These are phyloP conservation scores for Falco rusticolus DNA, from an alignment of 2,797 vertebrate genomes.

Conservation along the genomic window DNA sequence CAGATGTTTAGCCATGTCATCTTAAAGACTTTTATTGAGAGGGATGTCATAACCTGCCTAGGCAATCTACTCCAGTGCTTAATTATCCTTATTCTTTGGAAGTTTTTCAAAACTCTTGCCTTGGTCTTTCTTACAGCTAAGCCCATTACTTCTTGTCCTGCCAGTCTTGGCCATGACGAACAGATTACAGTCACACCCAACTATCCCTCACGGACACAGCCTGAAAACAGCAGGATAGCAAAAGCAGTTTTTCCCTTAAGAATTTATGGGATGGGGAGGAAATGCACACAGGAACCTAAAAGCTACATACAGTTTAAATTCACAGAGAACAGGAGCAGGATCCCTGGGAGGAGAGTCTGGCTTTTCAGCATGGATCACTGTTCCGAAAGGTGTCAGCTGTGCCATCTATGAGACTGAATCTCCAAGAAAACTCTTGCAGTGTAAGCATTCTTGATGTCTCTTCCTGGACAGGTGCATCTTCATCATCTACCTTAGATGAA, in stretches of 20 bases:
- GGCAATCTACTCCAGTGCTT: not conserved
- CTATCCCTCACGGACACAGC: not conserved
- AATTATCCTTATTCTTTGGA: not conserved
- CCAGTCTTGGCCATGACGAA: not conserved
- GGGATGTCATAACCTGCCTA: not conserved
- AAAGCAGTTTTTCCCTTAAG: not conserved
- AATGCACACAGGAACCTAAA: not conserved
- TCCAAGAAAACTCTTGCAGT: not conserved
- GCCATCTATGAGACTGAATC: not conserved
- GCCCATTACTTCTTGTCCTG: not conserved
- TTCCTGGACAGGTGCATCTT: not conserved
- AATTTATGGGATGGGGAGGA: not conserved
- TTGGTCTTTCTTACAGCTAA: not conserved
- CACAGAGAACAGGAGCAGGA: not conserved
- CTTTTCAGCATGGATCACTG: not conserved
- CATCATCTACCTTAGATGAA: not conserved
- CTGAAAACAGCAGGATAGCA: not conserved
- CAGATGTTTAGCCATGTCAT: not conserved
- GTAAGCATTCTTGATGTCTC: not conserved
- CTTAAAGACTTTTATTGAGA: not conserved
- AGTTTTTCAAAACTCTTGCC: not conserved
- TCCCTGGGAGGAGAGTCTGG: not conserved
- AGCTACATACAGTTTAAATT: not conserved
- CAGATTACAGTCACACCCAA: not conserved
- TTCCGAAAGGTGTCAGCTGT: not conserved